phyloP scores from a whole-genome alignment of 2,797 vertebrate genomes.

The Tapera naevia region DNA sequence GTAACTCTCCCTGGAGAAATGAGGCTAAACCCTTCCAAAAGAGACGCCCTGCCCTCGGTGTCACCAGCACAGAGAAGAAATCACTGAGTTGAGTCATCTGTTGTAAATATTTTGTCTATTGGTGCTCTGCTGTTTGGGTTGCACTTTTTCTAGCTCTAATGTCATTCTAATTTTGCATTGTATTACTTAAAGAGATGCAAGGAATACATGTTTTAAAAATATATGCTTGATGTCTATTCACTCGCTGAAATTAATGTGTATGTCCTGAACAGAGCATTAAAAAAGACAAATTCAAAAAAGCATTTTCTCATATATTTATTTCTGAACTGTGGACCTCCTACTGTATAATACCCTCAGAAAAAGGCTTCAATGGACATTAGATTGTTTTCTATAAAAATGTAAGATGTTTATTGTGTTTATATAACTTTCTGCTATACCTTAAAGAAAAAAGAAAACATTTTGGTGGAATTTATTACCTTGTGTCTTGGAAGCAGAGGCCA shows the following conservation, averaged over 20 bases:
- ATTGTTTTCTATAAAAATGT: not conserved
- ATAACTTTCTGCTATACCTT: not conserved
- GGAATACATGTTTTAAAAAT: not conserved
- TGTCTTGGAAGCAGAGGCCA: not conserved
- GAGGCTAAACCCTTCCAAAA: not conserved
- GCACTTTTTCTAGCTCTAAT: not conserved
- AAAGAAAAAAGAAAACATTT: not conserved
- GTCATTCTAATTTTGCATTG: not conserved
- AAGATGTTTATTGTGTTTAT: not conserved
- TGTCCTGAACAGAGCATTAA: not conserved
- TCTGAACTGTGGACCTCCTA: not conserved
- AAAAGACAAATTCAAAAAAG: not conserved
- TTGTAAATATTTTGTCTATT: not conserved
- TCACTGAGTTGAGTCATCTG: not conserved
- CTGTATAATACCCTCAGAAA: not conserved
- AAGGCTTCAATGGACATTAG: not conserved
- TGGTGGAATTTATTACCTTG: conserved; percentile 13
- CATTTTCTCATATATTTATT: not conserved
- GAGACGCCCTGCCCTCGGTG: not conserved
- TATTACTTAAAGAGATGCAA: not conserved
- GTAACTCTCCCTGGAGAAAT: rapidly evolving
- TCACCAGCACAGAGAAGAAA: not conserved
- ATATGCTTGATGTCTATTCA: not conserved
- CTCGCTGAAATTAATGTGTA: not conserved
- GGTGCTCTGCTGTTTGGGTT: not conserved